These are phyloP conservation scores for Drosophila bipectinata DNA, from an alignment of 1,140 invertebrate species.

Conservation along the genomic window DNA sequence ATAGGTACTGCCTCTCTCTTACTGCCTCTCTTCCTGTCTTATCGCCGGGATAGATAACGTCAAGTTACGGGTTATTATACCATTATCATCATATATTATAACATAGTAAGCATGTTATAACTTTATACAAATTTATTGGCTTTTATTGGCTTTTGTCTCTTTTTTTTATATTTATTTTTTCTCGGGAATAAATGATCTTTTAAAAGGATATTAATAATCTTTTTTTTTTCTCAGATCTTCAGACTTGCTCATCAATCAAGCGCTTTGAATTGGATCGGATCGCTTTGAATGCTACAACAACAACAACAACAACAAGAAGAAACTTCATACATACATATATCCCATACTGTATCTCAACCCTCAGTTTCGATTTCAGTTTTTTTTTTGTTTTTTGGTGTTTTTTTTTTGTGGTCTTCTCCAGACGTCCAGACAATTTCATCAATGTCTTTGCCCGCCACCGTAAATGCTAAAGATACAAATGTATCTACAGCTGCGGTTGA, in stretches of 20 bases:
- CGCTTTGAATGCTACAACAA: slow-evolving; percentile 20
- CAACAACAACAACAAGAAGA: slow-evolving; percentile 8
- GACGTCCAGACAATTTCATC: slow-evolving; percentile 27
- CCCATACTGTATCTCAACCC: not conserved
- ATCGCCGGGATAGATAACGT: slow-evolving; percentile 25
- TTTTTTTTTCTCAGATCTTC: not conserved
- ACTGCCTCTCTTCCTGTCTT: slow-evolving; percentile 13
- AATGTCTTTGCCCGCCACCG: slow-evolving; percentile 39
- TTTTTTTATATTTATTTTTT: too few relatives aligned
- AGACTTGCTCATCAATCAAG: slow-evolving; percentile 34
- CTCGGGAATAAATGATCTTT: not conserved
- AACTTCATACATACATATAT: too few relatives aligned
- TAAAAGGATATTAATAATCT: slow-evolving; percentile 21
- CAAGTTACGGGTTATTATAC: too few relatives aligned
- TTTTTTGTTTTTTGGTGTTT: not conserved
- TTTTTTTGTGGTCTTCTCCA: slow-evolving; percentile 12
- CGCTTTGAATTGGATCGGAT: slow-evolving; percentile 9
- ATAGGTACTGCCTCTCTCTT: too few relatives aligned
- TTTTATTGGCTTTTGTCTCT: too few relatives aligned
- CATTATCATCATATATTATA: too few relatives aligned
- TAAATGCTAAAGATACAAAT: slow-evolving; percentile 34
- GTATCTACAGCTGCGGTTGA: slow-evolving; percentile 12
- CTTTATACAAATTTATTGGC: too few relatives aligned
- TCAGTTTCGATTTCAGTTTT: slow-evolving; percentile 41
- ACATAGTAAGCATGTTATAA: too few relatives aligned